Evolutionary conservation across 2,888 invertebrate species (phyloP), one percentile per base, ranked within the genome.

Genomic region (Agonopterix arenella): DNA sequence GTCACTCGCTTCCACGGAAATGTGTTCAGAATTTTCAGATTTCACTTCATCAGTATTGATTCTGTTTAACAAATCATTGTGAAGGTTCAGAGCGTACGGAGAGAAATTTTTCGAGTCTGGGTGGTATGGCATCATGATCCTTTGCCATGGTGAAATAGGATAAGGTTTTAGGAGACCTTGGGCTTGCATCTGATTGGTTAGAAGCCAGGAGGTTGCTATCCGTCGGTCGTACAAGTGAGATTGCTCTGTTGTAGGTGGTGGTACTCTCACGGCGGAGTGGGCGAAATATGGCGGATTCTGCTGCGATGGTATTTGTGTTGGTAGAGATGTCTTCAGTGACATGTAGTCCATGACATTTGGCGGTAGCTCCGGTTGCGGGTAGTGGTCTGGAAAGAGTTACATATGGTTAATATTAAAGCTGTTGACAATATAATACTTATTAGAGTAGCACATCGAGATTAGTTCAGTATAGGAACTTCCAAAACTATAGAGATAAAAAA

Each of bases 1-100:
- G 51, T 92, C 92, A 52, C 92, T 92, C 0, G 90, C 83, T 89
- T 91, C 81, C 44, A 91, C 79, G 50, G 90, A 82, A 61, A 91
- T 73, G 61, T 90, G 79, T 77, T 91, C 71, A 16, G 80, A 76
- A 52, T 74, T 68, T 46, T 88, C 88, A 0, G 85, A 83, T 60
- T 88, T 89, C 0, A 84, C 80, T 51, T 84, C 88, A 5, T 89
- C 86, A 0, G 79, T 66, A 44, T 77, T 78, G 37, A 83, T 83
- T 72, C 80, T 72, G 58, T 72, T 81, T 10, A 84, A 59, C 1
- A 86, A 68, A 53, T 86, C 84, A 46, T 66, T 82, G 52, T 84
- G 84, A 8, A 86, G 62, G 49, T 67, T 81, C 1, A 85, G 56
- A 1, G 81, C 77, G 60, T 89, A 88, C 0, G 89, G 86, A 0